Evolutionary conservation across 92 coral and sea anemone species (phyloP).

Genomic region (Blastomussa wellsi): DNA sequence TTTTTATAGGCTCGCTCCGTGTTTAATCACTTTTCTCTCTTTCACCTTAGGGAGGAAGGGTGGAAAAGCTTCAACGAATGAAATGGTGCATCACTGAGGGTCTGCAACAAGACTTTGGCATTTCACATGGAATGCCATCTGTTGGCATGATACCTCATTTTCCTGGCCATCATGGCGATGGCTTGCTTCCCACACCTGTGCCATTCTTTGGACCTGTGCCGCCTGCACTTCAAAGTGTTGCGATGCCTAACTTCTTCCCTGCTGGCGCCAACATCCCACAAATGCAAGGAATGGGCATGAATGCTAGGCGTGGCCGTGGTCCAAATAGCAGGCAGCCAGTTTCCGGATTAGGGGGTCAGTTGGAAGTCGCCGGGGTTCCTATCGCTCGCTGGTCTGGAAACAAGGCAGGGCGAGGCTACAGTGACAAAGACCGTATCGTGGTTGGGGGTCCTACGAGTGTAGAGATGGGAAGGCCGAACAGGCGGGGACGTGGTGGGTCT

Average conservation of each 20-base stretch:
- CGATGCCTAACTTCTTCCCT: conserved; percentile 72
- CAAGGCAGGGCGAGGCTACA: conserved; percentile 98
- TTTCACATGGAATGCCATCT: conserved; percentile 43
- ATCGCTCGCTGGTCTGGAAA: conserved; percentile 94
- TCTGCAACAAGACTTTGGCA: conserved; percentile 71
- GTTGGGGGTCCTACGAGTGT: conserved; percentile 98
- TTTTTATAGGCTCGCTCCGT: too few species aligned
- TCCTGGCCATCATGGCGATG: conserved; percentile 71
- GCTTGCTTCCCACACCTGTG: conserved; percentile 82
- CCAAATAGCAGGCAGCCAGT: conserved; percentile 90
- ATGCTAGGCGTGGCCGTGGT: conserved; percentile 86
- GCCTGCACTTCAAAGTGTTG: conserved; percentile 70
- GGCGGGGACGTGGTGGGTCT: conserved; percentile 69
- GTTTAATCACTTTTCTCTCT: background rate
- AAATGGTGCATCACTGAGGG: conserved; percentile 97
- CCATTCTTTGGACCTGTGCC: conserved; percentile 78
- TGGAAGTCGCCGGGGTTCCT: conserved; percentile 98
- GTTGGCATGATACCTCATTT: conserved; percentile 58
- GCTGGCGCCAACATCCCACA: conserved; percentile 87
- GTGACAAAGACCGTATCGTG: conserved; percentile 82
- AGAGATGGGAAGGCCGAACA: conserved; percentile 71
- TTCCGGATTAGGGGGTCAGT: conserved; percentile 96
- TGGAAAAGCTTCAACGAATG: conserved; percentile 93
- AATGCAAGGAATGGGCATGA: conserved; percentile 51
- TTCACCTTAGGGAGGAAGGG: conserved; percentile 69